phyloP scores from a whole-genome alignment of 2,113 vertebrate genomes.

The Hemiscyllium ocellatum region DNA sequence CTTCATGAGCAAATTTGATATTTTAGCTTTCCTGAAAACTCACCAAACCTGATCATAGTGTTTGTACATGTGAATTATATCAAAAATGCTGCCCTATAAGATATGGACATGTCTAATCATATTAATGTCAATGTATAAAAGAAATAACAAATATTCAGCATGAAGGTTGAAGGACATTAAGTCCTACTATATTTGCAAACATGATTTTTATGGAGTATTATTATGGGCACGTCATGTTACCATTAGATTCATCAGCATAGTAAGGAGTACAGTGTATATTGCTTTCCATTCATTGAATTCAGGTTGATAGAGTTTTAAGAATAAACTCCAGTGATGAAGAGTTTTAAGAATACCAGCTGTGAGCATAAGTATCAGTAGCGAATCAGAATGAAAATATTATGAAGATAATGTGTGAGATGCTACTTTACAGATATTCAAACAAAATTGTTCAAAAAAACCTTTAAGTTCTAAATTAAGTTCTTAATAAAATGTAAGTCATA shows the following conservation, averaged over 20 bases:
- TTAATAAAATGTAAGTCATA: not conserved
- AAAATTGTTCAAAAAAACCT: not conserved
- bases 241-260: not conserved
- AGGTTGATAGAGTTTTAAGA: not conserved
- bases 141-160: not conserved
- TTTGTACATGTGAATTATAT: not conserved
- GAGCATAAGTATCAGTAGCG: not conserved
- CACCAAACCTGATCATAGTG: not conserved
- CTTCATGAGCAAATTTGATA: not conserved
- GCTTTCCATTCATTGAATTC: not conserved
- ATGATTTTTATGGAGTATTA: not conserved
- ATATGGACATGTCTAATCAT: not conserved
- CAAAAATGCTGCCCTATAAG: not conserved
- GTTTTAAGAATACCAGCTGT: not conserved
- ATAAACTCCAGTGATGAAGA: not conserved
- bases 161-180: not conserved
- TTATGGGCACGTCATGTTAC: not conserved
- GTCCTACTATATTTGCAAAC: not conserved
- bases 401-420: not conserved
- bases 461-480: not conserved
- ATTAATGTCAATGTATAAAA: not conserved
- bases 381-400: not conserved
- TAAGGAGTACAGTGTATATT: not conserved
- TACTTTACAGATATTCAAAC: not conserved
- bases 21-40: not conserved